Conservation (phyloP, 1,140 invertebrate genomes). For the Mamestra configurata region DNA sequence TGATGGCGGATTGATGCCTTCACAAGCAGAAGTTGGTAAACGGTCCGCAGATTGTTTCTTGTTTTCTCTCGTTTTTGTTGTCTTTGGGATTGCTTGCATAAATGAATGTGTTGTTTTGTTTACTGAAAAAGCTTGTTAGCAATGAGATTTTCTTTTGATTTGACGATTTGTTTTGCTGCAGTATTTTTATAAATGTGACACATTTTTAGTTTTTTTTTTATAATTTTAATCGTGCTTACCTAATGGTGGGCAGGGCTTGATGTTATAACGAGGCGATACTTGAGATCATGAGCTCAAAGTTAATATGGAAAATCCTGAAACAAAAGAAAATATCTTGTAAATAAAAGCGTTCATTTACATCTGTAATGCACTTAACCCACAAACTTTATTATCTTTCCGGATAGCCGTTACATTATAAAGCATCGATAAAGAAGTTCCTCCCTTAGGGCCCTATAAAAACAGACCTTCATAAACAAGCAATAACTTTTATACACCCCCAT, state of each 20-base stretch:
- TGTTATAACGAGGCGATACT: constrained; percentile 78
- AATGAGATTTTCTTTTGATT: constrained; percentile 31
- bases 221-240: constrained; percentile 66
- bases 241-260: constrained; percentile 77
- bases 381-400: constrained; percentile 73
- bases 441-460: constrained; percentile 73
- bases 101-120: constrained; percentile 18
- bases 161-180: constrained; percentile 5
- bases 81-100: constrained; percentile 22
- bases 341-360: constrained; percentile 51
- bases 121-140: constrained; percentile 23
- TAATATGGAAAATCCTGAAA: constrained; percentile 69
- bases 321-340: constrained; percentile 58
- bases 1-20: constrained; percentile 69
- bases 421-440: constrained; percentile 72
- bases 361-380: constrained; percentile 65
- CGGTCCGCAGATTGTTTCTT: constrained; percentile 45
- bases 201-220: too few relatives aligned
- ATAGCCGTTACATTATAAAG: constrained; percentile 72
- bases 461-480: constrained; percentile 80
- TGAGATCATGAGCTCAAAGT: constrained; percentile 66
- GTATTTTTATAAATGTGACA: too few relatives aligned
- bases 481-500: constrained; percentile 73
- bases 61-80: constrained; percentile 37
- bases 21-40: constrained; percentile 47